These are phyloP conservation scores for Anadara kagoshimensis DNA, from an alignment of 1,140 invertebrate species.

Conservation along the genomic window DNA sequence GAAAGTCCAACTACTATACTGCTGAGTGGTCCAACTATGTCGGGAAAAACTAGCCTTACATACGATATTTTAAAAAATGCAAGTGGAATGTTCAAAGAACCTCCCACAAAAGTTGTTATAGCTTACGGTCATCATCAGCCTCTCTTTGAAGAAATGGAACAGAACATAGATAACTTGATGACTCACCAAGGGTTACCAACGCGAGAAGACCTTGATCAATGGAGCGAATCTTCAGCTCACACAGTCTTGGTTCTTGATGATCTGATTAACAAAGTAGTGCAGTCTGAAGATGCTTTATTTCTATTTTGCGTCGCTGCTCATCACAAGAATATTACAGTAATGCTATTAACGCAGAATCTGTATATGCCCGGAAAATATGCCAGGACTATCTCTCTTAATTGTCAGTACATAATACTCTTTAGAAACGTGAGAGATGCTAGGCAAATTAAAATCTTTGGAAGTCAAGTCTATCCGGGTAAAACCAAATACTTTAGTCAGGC, in stretches of 20 bases:
- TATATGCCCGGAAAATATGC: constrained; percentile 16
- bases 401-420: constrained; percentile 22
- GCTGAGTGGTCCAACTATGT: constrained; percentile 19
- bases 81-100: constrained; percentile 11
- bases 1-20: constrained; percentile 9
- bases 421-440: constrained; percentile 24
- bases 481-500: constrained; percentile 19
- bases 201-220: constrained; percentile 22
- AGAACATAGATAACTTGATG: constrained; percentile 7
- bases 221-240: constrained; percentile 5
- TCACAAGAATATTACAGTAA: constrained; percentile 2
- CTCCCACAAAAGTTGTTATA: constrained; percentile 20
- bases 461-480: constrained; percentile 18
- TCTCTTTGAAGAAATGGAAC: constrained; percentile 29
- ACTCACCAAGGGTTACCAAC: constrained; percentile 19
- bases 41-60: constrained; percentile 23
- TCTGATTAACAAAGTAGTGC: constrained; percentile 20
- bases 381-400: constrained; percentile 10
- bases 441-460: constrained; percentile 20
- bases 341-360: constrained; percentile 9
- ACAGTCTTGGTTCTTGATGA: constrained; percentile 28
- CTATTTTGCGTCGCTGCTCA: constrained; percentile 18
- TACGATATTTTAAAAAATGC: constrained; percentile 11
- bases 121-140: constrained; percentile 22
- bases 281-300: constrained; percentile 8